Conservation (phyloP, 37 sponge, comb jelly and placozoan genomes). For the Agelas oroides region DNA sequence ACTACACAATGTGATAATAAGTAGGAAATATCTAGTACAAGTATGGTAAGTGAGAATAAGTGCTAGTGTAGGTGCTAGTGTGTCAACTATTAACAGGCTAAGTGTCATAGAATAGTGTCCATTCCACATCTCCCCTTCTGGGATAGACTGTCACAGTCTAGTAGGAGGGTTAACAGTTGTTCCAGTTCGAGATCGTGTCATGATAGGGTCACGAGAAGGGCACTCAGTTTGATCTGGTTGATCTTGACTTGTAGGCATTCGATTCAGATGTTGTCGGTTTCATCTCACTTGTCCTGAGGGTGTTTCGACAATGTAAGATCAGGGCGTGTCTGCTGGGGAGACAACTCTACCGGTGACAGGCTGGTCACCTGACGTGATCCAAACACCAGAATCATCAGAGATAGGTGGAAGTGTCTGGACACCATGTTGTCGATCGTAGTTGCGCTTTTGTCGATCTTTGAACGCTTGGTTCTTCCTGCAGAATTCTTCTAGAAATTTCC, state of each 20-base stretch:
- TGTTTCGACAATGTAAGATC: constrained; percentile 12
- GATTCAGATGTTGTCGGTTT: background rate
- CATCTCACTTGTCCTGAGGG: background rate
- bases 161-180: constrained; percentile 18
- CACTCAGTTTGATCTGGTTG: background rate
- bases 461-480: background rate
- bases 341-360: background rate
- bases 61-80: too few relatives aligned
- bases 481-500: constrained; percentile 10
- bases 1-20: too few relatives aligned
- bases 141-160: too few relatives aligned
- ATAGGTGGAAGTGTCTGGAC: background rate
- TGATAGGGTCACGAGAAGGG: background rate
- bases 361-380: background rate
- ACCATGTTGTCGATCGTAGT: background rate
- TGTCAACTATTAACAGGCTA: too few relatives aligned
- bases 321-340: background rate
- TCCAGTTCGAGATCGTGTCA: constrained; percentile 22
- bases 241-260: background rate
- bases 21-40: too few relatives aligned
- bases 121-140: too few relatives aligned
- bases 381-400: background rate
- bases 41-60: too few relatives aligned
- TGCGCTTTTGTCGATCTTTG: background rate
- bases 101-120: too few relatives aligned